A percentile compares a stretch with the other conserved stretches of the same genome.
Evolutionary conservation across 2,888 invertebrate species (phyloP).

Genomic region (Alloscopus bannaensis): DNA sequence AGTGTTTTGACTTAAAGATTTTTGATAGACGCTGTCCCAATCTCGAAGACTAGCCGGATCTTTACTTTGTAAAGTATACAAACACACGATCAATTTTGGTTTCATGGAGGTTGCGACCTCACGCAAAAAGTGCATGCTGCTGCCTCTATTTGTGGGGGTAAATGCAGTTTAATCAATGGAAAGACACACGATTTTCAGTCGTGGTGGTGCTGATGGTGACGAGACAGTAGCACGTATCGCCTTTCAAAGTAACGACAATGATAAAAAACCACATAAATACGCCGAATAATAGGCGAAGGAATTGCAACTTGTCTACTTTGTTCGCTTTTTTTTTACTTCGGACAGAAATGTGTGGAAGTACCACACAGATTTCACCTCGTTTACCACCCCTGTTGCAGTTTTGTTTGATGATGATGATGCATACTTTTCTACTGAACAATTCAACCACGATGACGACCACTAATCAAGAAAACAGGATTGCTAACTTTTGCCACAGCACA

Average conservation of each 20-base stretch:
- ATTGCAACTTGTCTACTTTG: constrained; percentile 9
- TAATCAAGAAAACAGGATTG: constrained; percentile 55
- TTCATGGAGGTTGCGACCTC: too few relatives aligned
- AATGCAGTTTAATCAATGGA: neutral
- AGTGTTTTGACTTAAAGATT: neutral
- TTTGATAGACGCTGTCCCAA: neutral
- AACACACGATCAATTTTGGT: neutral
- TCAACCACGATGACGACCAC: constrained; percentile 42
- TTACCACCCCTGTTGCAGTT: constrained; percentile 46
- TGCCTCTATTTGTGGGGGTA: neutral
- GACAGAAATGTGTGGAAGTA: too few relatives aligned
- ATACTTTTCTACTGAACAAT: constrained; percentile 21
- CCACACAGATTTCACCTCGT: constrained; percentile 46
- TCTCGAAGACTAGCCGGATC: neutral
- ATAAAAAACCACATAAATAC: too few relatives aligned
- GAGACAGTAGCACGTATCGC: constrained; percentile 4
- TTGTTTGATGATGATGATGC: constrained; percentile 20
- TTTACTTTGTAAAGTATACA: neutral
- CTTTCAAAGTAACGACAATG: neutral
- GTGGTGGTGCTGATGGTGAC: neutral
- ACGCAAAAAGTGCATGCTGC: neutral
- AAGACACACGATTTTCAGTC: too few relatives aligned
- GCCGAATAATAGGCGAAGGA: too few relatives aligned
- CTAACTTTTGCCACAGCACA: too few relatives aligned
- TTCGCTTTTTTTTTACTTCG: neutral